Conservation (phyloP, 2,797 vertebrate genomes). For the Sarcoramphus papa region DNA sequence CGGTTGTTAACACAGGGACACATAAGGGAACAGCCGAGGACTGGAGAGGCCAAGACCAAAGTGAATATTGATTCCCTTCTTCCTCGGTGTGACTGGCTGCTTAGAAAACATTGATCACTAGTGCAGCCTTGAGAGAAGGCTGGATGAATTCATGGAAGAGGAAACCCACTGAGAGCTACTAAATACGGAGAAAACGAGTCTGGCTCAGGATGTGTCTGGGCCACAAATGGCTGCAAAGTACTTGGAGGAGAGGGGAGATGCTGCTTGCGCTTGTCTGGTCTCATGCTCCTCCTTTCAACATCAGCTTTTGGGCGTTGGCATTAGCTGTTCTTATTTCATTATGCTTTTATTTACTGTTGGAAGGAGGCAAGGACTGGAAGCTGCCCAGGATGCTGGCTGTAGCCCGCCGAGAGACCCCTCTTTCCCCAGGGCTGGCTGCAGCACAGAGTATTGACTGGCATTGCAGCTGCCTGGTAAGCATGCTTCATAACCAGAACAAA, state of each 20-base stretch:
- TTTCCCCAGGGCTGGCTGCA: background rate
- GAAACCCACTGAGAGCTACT: background rate
- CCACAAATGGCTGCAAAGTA: background rate
- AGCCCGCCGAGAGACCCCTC: background rate
- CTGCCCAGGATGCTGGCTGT: background rate
- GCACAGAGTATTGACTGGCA: background rate
- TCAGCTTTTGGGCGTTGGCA: background rate
- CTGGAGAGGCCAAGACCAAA: background rate
- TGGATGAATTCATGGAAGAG: background rate
- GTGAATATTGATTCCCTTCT: background rate
- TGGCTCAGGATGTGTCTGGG: background rate
- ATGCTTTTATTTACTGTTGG: conserved; percentile 4
- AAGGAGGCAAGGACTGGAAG: background rate
- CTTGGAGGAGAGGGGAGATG: background rate
- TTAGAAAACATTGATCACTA: background rate
- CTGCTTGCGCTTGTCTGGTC: background rate
- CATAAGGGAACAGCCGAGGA: background rate
- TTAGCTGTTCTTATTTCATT: background rate
- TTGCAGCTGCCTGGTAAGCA: background rate
- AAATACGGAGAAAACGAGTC: background rate
- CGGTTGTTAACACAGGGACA: background rate
- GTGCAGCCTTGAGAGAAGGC: background rate
- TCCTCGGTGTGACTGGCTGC: background rate
- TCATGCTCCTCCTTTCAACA: background rate
- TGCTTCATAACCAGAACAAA: background rate